These are phyloP conservation scores for Conistra vaccinii DNA, from an alignment of 2,888 invertebrate species.

Conservation along the genomic window DNA sequence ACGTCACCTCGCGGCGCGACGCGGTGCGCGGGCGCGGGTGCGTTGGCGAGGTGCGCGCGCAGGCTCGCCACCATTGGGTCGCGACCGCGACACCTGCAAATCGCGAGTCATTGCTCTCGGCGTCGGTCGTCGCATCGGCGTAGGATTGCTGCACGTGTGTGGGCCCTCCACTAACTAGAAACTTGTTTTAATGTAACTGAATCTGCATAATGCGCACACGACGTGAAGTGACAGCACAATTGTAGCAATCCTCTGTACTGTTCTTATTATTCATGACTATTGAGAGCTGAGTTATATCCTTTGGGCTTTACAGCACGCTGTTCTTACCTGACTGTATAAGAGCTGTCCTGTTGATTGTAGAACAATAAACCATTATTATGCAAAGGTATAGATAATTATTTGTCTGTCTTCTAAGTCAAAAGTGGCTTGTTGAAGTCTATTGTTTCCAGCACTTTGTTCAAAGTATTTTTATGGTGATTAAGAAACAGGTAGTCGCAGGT, in stretches of 20 bases:
- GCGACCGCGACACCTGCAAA: slow-evolving; percentile 73
- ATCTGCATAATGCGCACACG: slow-evolving; percentile 69
- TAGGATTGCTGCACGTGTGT: slow-evolving; percentile 71
- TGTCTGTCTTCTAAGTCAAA: slow-evolving; percentile 39
- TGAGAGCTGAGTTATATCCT: slow-evolving; percentile 43
- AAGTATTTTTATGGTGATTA: slow-evolving; percentile 43
- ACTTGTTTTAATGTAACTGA: slow-evolving; percentile 71
- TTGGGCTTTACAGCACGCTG: slow-evolving; percentile 7
- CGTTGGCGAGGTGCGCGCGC: slow-evolving; percentile 61
- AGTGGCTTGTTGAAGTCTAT: slow-evolving; percentile 51
- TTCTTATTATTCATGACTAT: slow-evolving; percentile 54
- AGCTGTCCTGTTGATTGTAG: slow-evolving; percentile 26
- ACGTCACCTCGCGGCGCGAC: slow-evolving; percentile 60
- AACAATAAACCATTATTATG: slow-evolving; percentile 46
- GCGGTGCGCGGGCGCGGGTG: slow-evolving; percentile 50
- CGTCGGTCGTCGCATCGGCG: slow-evolving; percentile 66
- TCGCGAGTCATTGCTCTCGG: slow-evolving; percentile 74
- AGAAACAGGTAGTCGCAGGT: slow-evolving; percentile 52
- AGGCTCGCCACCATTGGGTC: slow-evolving; percentile 67
- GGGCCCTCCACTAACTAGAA: slow-evolving; percentile 70
- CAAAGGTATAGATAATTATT: slow-evolving; percentile 42
- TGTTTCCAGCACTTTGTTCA: slow-evolving; percentile 53
- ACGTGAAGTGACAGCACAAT: slow-evolving; percentile 65
- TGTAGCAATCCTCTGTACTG: slow-evolving; percentile 59
- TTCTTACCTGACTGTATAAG: slow-evolving; percentile 18